Evolutionary conservation across 2,797 vertebrate species (phyloP), one percentile per base, ranked within the genome.

Genomic region (Kryptopterus vitreolus): DNA sequence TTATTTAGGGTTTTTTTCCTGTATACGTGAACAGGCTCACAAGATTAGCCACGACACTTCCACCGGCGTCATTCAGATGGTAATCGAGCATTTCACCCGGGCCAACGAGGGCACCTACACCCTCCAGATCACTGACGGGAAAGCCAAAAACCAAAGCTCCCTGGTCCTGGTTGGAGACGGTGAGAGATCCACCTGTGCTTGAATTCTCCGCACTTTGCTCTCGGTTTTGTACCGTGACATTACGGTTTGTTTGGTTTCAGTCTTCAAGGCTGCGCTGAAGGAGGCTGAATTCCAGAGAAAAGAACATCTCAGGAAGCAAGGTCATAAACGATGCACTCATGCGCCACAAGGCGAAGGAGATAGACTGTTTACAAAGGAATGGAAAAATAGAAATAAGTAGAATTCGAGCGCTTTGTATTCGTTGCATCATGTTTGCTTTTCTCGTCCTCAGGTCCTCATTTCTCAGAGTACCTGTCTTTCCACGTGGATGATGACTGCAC

Each of bases 91-190:
- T 20, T 99, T 99, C 90, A 97, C 96, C 77, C 91, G 91, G 79
- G 94, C 96, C 86, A 95, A 94, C 31, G 98, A 99, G 91, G 98
- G 98, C 11, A 99, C 98, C 9, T 99, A 99, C 88, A 99, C 98
- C 0, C 90, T 98, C 57, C 98, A 99, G 90, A 92, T 99, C 84
- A 91, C 95, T 1, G 98, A 99, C 16, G 97, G 96, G 66, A 98
- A 95, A 77, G 98, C 98, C 86, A 99, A 97, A 81, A 94, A 89
- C 76, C 98, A 99, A 82, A 96, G 94, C 77, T 98, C 97, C 0
- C 90, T 99, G 91, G 96, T 99, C 33, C 95, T 99, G 75, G 96
- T 99, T 43, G 98, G 98, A 89, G 96, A 99, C 0, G 96, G 98
- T 99, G 92, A 83, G 94, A 50, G 16, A 29, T 29, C 16, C 29